phyloP scores from a whole-genome alignment of 2,797 vertebrate genomes.

The Peromyscus nudipes region DNA sequence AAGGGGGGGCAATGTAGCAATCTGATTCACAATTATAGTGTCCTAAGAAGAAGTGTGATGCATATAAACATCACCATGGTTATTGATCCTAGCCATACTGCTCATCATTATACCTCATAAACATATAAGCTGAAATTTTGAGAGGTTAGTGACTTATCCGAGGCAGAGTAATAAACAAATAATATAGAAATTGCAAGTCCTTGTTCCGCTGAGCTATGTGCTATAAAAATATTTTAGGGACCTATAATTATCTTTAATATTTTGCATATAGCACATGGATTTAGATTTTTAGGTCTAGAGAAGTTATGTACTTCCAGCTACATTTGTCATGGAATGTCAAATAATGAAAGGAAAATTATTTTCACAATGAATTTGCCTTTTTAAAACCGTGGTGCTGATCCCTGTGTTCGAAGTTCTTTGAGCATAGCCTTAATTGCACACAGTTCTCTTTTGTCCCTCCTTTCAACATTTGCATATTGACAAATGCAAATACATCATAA shows the following conservation, averaged over 20 bases:
- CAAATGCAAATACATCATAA: conserved; percentile 70
- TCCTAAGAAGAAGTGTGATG: conserved; percentile 15
- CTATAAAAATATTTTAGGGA: conserved; percentile 37
- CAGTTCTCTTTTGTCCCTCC: neutral
- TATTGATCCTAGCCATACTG: conserved; percentile 35
- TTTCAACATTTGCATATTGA: neutral
- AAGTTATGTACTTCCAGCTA: conserved; percentile 12
- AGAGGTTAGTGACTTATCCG: conserved; percentile 45
- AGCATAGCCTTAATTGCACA: neutral
- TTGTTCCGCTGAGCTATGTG: conserved; percentile 6
- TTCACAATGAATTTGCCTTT: conserved; percentile 8
- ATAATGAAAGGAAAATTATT: conserved; percentile 47
- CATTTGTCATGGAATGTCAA: conserved; percentile 44
- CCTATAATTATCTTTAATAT: conserved; percentile 23
- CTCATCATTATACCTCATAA: conserved; percentile 44
- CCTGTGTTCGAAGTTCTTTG: conserved; percentile 17
- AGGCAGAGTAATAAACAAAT: conserved; percentile 40
- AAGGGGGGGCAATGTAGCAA: neutral
- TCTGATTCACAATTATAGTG: conserved; percentile 30
- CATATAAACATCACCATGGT: conserved; percentile 30
- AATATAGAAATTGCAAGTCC: conserved; percentile 22
- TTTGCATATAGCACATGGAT: conserved; percentile 32
- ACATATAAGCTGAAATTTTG: conserved; percentile 44
- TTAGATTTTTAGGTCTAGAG: conserved; percentile 52
- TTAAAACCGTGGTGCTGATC: neutral